These are phyloP conservation scores for Pyrocephalus nanus DNA, from an alignment of 2,797 vertebrate species.

Conservation along the genomic window DNA sequence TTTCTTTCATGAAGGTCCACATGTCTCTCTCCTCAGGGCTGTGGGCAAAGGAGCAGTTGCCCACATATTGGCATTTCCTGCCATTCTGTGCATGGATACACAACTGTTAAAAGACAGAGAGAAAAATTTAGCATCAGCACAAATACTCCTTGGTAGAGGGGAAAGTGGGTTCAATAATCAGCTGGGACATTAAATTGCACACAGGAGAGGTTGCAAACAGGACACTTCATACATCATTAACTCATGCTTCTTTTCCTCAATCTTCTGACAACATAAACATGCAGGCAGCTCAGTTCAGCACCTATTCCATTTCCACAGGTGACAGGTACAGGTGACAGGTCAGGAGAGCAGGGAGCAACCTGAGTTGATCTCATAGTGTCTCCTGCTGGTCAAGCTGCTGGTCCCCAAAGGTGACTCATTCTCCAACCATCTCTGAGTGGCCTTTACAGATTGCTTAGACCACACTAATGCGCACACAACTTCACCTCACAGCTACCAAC, in stretches of 20 bases:
- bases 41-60: constrained; percentile 93
- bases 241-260: not conserved
- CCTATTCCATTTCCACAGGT: not conserved
- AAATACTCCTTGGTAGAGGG: not conserved
- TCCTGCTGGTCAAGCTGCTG: not conserved
- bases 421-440: not conserved
- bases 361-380: not conserved
- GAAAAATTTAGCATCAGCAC: not conserved
- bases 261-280: not conserved
- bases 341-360: not conserved
- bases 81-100: constrained; percentile 88
- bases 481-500: not conserved
- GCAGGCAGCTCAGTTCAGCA: not conserved
- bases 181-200: not conserved
- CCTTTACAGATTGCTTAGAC: not conserved
- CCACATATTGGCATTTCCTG: constrained; percentile 88
- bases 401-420: not conserved
- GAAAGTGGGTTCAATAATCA: not conserved
- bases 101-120: constrained; percentile 79
- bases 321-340: not conserved
- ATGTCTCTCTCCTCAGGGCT: constrained; percentile 93
- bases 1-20: constrained; percentile 98
- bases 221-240: not conserved
- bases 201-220: not conserved
- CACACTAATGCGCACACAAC: not conserved